Evolutionary conservation across 2,888 invertebrate species (phyloP), one percentile per base, ranked within the genome.

Genomic region (Synanthedon tipuliformis): DNA sequence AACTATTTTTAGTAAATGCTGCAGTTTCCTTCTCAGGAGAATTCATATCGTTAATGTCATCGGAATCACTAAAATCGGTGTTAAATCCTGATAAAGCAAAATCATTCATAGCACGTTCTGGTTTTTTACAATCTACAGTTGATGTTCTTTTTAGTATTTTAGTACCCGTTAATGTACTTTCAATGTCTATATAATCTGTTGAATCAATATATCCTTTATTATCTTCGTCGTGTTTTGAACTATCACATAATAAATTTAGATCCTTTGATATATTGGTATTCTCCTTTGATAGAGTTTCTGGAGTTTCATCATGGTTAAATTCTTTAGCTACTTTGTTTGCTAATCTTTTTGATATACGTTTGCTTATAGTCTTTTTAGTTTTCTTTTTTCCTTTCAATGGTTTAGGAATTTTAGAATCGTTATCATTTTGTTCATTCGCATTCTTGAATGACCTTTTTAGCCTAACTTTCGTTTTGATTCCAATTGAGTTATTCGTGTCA

Each of bases 381-480:
- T 18, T 16, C 3, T 16, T 23, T 12, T 16, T 16, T 15, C n/a
- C 15, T 50, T 23, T 48, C 40, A 1, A 49, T 40, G 49, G 34
- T 45, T 12, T n/a, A 12, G 15, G 27, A 12, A n/a, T 27, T n/a
- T 13, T 34, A 34, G 10, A 10, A 12, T 11, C 18, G 11, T 12
- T 50, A 34, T 50, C 40, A n/a, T 13, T n/a, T 50, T 27, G 50
- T 5, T 34, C 34, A 4, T 40, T 40, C 7, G 13, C n/a, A 4
- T 13, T 45, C 5, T 45, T 15, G 15, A 15, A 13, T 45, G 8
- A 34, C 16, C 40, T 41, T 62, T 62, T 65, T 50, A 59, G 53
- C 56, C 60, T 58, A 2, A 56, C 54, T 58, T 59, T 69, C 5
- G 54, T 54, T 56, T 60, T 64, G 40, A 56, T 60, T 40, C 52